Evolutionary conservation across 2,888 invertebrate species (phyloP), one percentile per base, ranked within the genome.

Genomic region (Podotricha telesiphe): DNA sequence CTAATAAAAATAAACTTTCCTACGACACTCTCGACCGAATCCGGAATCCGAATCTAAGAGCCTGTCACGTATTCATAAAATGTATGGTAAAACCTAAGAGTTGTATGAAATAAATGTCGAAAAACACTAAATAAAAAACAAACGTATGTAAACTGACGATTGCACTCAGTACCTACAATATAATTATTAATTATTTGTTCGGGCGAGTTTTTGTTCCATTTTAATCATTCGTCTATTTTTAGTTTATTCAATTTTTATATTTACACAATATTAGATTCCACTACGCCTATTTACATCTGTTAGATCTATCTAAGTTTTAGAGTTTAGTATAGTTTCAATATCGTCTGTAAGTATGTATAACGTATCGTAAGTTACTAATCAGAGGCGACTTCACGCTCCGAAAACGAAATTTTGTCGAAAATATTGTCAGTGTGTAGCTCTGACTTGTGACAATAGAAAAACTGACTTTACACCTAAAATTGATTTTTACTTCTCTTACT

Each of bases 121-220:
- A 34, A n/a, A 62, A 62, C 82, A 84, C 82, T 84, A 85, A 82
- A 82, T n/a, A 82, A 81, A 85, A 61, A 86, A 79, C 79, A 83
- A 87, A 86, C 84, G 83, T 86, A 86, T 81, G 80, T 82, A 83
- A 78, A 79, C 74, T 81, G 84, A 88, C 84, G 85, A 91, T 91
- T 92, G 92, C 91, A 91, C 91, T 83, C 83, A 80, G 77, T 82
- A 79, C 79, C 87, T 90, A 89, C 81, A 28, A 2, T 34, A 79
- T 80, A 87, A n/a, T 91, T 89, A 86, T 85, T 86, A 86, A 86
- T 85, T 86, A 86, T 80, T 89, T 90, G 88, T 85, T 90, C 89
- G 86, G 87, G 92, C 92, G 92, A 93, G 92, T 91, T 84, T 86
- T 85, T 90, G 92, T 93, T 93, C 92, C 92, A 86, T 87, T 86